phyloP scores from a whole-genome alignment of 2,797 vertebrate genomes.

The Micropoecilia bifurca region DNA sequence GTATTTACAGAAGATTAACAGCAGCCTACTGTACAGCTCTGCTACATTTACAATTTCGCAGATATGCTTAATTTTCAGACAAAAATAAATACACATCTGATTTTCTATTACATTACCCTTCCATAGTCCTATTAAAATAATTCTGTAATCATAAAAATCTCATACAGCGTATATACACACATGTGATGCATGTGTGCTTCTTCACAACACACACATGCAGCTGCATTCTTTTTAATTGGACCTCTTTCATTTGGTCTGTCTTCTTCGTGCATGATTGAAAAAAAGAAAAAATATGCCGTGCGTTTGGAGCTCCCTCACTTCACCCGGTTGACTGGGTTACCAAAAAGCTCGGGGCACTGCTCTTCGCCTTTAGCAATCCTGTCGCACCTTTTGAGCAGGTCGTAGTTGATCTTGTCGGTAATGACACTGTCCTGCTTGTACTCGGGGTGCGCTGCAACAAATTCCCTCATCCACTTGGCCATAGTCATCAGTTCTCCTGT shows the following conservation, averaged over 20 bases:
- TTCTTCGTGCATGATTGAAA: conserved; percentile 58
- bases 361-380: conserved; percentile 88
- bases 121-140: conserved; percentile 92
- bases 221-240: conserved; percentile 68
- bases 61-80: conserved; percentile 63
- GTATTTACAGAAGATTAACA: conserved; percentile 76
- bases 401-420: conserved; percentile 95
- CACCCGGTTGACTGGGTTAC: conserved; percentile 85
- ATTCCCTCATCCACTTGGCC: conserved; percentile 97
- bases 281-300: background rate
- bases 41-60: conserved; percentile 76
- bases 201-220: conserved; percentile 75
- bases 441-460: conserved; percentile 89
- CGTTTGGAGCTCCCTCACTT: conserved; percentile 73
- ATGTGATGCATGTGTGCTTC: conserved; percentile 83
- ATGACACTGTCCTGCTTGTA: conserved; percentile 97
- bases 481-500: conserved; percentile 97
- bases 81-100: conserved; percentile 84
- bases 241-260: conserved; percentile 82
- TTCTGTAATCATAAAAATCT: conserved; percentile 95
- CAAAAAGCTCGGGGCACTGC: conserved; percentile 92
- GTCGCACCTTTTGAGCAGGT: conserved; percentile 91
- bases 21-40: conserved; percentile 74
- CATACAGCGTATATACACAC: conserved; percentile 91
- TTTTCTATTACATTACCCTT: conserved; percentile 74